Evolutionary conservation across 2,888 invertebrate species (phyloP).

Genomic region (Scotopteryx bipunctaria): DNA sequence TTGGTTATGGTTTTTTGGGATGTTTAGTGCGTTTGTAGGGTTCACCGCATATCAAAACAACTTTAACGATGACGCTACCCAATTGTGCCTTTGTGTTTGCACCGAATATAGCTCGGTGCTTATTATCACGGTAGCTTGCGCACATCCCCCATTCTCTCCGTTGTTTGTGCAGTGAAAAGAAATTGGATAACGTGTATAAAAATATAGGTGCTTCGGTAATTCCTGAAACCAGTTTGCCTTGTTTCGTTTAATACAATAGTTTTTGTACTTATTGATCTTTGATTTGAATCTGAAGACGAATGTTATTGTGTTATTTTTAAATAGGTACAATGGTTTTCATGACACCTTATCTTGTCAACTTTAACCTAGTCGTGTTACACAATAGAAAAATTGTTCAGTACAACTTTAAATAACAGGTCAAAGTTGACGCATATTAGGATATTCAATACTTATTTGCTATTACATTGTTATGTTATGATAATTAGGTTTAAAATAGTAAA

Average conservation of each 20-base stretch:
- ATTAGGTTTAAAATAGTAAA: too few species aligned
- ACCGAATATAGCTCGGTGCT: slow-evolving; percentile 40
- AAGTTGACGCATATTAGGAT: too few species aligned
- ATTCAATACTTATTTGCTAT: neutral
- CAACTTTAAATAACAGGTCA: too few species aligned
- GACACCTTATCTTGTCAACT: neutral
- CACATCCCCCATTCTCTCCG: slow-evolving; percentile 54
- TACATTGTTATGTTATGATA: neutral
- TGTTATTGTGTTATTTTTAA: slow-evolving; percentile 26
- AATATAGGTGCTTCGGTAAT: slow-evolving; percentile 56
- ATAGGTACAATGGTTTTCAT: slow-evolving; percentile 7
- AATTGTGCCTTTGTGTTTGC: slow-evolving; percentile 35
- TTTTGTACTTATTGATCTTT: slow-evolving; percentile 45
- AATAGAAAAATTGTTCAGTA: too few species aligned
- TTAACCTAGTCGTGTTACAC: too few species aligned
- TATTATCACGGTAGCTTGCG: slow-evolving; percentile 63
- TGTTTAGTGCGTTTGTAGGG: slow-evolving; percentile 22
- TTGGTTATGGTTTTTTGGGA: slow-evolving; percentile 36
- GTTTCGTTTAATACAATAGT: slow-evolving; percentile 53
- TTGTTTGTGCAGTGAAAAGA: slow-evolving; percentile 63
- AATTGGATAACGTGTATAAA: slow-evolving; percentile 58
- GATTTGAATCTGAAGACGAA: slow-evolving; percentile 46
- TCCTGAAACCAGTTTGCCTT: slow-evolving; percentile 60
- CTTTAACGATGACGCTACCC: slow-evolving; percentile 37
- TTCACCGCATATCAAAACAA: slow-evolving; percentile 32